A percentile compares a stretch with the other conserved stretches of the same genome.
Conservation (phyloP, 1,140 invertebrate species). For the Hyles vespertilio region DNA sequence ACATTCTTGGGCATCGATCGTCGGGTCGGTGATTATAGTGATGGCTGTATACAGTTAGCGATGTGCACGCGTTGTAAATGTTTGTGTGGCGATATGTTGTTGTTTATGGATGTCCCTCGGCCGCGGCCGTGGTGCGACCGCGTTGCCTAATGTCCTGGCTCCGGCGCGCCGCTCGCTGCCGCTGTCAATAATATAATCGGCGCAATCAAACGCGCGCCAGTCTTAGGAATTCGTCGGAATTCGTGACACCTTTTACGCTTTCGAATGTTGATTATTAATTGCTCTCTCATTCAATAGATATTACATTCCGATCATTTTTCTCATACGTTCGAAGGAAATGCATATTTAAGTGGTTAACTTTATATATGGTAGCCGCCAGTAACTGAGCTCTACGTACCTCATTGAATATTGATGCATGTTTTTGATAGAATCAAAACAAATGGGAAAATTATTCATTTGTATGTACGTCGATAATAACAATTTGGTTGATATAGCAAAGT, state of each 20-base stretch:
- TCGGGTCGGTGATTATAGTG: slow-evolving; percentile 60
- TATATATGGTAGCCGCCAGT: neutral
- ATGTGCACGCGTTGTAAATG: slow-evolving; percentile 50
- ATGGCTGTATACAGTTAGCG: slow-evolving; percentile 53
- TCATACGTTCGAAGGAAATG: slow-evolving; percentile 23
- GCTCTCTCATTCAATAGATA: slow-evolving; percentile 45
- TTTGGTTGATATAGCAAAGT: no score
- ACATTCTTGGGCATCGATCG: slow-evolving; percentile 51
- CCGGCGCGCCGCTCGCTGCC: neutral
- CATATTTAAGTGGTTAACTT: slow-evolving; percentile 2
- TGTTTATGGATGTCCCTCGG: slow-evolving; percentile 43
- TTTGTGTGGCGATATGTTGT: slow-evolving; percentile 41
- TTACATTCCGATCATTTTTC: slow-evolving; percentile 39
- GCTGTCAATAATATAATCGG: slow-evolving; percentile 16
- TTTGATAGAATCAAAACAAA: no score
- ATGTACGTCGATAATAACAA: no score
- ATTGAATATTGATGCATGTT: no score
- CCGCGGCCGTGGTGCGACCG: slow-evolving; percentile 32
- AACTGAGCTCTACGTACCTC: no score
- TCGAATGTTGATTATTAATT: slow-evolving; percentile 54
- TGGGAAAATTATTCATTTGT: no score
- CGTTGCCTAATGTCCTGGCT: slow-evolving; percentile 32
- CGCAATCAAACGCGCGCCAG: slow-evolving; percentile 16
- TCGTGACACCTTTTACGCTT: slow-evolving; percentile 52
- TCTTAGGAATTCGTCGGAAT: slow-evolving; percentile 37